Base-by-base conservation (phyloP, 64 coral and sea anemone genomes). In the Porites lutea region DNA sequence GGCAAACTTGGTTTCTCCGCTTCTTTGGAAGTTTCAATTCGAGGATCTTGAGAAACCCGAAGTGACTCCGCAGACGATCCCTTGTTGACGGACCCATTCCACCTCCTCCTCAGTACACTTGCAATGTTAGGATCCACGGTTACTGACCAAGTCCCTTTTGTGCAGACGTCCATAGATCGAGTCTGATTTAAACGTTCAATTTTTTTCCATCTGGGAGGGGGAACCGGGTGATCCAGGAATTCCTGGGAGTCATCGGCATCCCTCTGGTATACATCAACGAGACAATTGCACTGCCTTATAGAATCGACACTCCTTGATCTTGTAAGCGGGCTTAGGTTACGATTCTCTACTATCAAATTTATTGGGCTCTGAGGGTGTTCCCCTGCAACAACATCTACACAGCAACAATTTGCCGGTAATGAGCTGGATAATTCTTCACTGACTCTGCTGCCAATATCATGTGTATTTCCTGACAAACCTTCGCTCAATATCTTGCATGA, bases 301-400 rank as follows among this genome's bases (percentile, higher is more conserved):
- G 62, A 12, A 69, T 45, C 63, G n/a, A n/a, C 81, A 12, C 81
- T 84, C 51, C 46, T 46, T 1, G n/a, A 61, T 8, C 63, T 69
- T n/a, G 47, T 67, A 3, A 84, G 47, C 5, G 44, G 8, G 2
- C 15, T 14, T 3, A 14, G 63, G 47, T 14, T 84, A 8, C 81
- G 81, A 13, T 84, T 84, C 52, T 84, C 81, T 18, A 84, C 16
- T 21, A 84, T 52, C 18, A 84, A 52, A 49, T n/a, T 68, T n/a
- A 84, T 21, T 9, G 48, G 12, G 13, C 49, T 19, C 13, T 69
- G 16, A 12, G 47, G 48, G 6, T 57, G 54, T 57, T 49, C 46
- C n/a, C 43, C 47, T 11, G 81, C 46, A 2, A 67, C 46, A 7
- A 84, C 61, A 22, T 48, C 81, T 22, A 84, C 48, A 20, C 81